Evolutionary conservation across 2,797 vertebrate species (phyloP).

Genomic region (Micromesistius poutassou): DNA sequence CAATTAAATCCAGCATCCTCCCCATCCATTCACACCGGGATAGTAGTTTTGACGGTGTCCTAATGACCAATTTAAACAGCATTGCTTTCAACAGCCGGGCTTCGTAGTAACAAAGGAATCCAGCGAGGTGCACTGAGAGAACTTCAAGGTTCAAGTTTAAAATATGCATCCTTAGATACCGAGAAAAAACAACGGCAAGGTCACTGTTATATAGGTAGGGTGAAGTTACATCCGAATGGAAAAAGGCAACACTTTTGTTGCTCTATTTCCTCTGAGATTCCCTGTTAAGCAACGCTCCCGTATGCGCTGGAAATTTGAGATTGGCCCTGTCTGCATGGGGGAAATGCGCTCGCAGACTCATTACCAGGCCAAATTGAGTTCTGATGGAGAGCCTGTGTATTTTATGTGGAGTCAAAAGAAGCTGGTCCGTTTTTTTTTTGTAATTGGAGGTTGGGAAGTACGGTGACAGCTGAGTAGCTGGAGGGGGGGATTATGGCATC

Average conservation of each 20-base stretch:
- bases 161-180: slow-evolving; percentile 37
- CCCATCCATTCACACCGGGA: neutral
- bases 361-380: slow-evolving; percentile 80
- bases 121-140: slow-evolving; percentile 7
- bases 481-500: slow-evolving; percentile 70
- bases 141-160: slow-evolving; percentile 25
- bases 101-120: neutral
- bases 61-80: neutral
- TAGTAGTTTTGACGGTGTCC: neutral
- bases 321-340: slow-evolving; percentile 76
- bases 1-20: neutral
- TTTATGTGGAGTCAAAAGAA: slow-evolving; percentile 68
- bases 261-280: slow-evolving; percentile 70
- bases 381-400: slow-evolving; percentile 75
- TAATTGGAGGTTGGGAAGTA: slow-evolving; percentile 73
- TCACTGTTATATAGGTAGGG: slow-evolving; percentile 68
- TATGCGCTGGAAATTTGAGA: slow-evolving; percentile 72
- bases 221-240: slow-evolving; percentile 63
- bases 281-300: slow-evolving; percentile 66
- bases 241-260: slow-evolving; percentile 73
- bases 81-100: neutral
- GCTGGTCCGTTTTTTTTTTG: slow-evolving; percentile 67
- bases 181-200: slow-evolving; percentile 49
- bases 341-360: slow-evolving; percentile 79
- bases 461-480: neutral